phyloP scores from a whole-genome alignment of 2,113 vertebrate genomes.

The Cyphomyrus plagiostoma region DNA sequence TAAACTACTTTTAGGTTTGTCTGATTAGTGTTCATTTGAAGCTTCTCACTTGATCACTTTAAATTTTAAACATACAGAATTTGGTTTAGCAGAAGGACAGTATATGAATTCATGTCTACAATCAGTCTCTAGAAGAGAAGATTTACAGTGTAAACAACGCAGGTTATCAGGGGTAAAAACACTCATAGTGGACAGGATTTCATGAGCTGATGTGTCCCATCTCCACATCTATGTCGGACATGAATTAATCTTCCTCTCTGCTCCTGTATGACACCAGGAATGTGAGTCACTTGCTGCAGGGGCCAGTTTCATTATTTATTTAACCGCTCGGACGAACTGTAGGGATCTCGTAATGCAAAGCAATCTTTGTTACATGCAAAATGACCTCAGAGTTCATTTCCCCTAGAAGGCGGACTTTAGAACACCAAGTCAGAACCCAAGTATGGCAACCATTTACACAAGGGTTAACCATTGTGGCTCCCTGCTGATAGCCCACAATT shows the following conservation, averaged over 20 bases:
- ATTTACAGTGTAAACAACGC: background rate
- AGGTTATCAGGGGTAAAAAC: background rate
- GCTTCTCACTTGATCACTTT: background rate
- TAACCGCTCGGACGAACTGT: background rate
- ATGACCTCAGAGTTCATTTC: background rate
- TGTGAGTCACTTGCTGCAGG: background rate
- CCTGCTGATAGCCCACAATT: background rate
- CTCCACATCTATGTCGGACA: background rate
- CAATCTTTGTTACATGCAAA: background rate
- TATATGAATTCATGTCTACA: background rate
- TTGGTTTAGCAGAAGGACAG: background rate
- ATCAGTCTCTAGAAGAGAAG: background rate
- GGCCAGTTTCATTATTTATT: constrained; percentile 4
- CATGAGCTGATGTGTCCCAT: background rate
- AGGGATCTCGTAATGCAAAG: background rate
- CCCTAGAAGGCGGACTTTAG: background rate
- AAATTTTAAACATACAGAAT: background rate
- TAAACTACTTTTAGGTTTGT: background rate
- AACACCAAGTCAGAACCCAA: background rate
- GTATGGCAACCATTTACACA: background rate
- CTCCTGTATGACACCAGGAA: background rate
- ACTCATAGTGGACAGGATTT: background rate
- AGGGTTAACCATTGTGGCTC: background rate
- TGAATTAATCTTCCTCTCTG: background rate
- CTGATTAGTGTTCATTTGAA: background rate